Evolutionary conservation across 2,888 invertebrate genomes (phyloP), one percentile per base, ranked within the genome.

Genomic region (Epistrophe grossulariae): DNA sequence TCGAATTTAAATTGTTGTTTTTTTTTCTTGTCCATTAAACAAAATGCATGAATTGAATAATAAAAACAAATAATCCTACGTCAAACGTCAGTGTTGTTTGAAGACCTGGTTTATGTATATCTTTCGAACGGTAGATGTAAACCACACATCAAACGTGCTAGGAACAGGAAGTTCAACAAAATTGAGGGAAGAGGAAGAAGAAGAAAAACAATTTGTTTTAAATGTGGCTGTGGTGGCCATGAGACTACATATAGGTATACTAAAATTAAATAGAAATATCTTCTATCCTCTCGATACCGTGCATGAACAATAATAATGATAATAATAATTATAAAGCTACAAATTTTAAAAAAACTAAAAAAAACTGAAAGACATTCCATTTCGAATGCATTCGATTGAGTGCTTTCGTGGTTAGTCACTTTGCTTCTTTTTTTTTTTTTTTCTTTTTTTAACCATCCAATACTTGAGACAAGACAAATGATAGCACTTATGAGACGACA

Each of bases 141-240:
- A 82, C 57, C 73, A 66, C 48, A 77, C 72, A 85, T 73, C 62
- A 78, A 83, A 83, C 74, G 78, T 64, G 73, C 70, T 82, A 80
- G 77, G 60, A 77, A 84, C 60, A 85, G 82, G 66, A 62, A 80
- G 45, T 71, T 38, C 43, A 70, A 10, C n/a, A 28, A 73, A 57
- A 52, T n/a, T 35, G 50, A 40, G 19, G 50, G 24, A 24, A 55
- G 24, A 62, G 62, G 43, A 19, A 57, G 9, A 55, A 28, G 68
- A 45, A 45, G 10, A 66, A 55, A 70, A 50, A 60, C 40, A 31
- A 76, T 35, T 70, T 70, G 55, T 40, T 40, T 28, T n/a, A 40
- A 70, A 70, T 70, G 11, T n/a, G 55, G 40, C 24, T 28, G 55
- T 8, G 52, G 52, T 52, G 68, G 68, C 40, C 70, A 70, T 43